Evolutionary conservation across 2,888 invertebrate genomes (phyloP), one percentile per base, ranked within the genome.

Genomic region (Pterostichus madidus): DNA sequence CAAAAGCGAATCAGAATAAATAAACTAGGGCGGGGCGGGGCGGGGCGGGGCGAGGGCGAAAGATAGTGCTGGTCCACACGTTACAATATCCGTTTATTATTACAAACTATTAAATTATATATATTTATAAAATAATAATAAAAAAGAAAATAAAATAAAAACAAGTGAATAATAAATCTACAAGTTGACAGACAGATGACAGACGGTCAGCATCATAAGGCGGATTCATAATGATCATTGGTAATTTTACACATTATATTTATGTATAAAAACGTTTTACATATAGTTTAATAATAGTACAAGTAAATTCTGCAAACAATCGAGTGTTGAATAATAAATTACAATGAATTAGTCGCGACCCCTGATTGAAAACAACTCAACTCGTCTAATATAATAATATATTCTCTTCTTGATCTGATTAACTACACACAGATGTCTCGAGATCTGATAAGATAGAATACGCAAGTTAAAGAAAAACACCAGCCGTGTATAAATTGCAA

Each of bases 221-320:
- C 77, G 56, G 77, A 53, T 71, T 44, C n/a, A 44, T 17, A 71
- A 71, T 71, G 64, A 56, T 56, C 56, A 56, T 49, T 71, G 44
- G 68, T 71, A 71, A 75, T 88, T 87, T 87, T 88, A 88, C 88
- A 88, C 87, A 87, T 87, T 89, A 88, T 88, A 88, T 88, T 89
- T 87, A 88, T 88, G 88, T 89, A 89, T 88, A 89, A 89, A 89
- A 86, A 88, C 88, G 87, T 86, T 87, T 88, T 88, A 88, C 88
- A 89, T 85, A 75, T 83, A 82, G 85, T 86, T 87, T 85, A 86
- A 82, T 82, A 86, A 88, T 86, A 87, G 86, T 88, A 88, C 87
- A 88, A 64, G 87, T 86, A 86, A 87, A 85, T 84, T 86, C 86
- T 86, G 87, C 86, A 87, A 87, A 86, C 85, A 83, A 86, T 75